Evolutionary conservation across 2,113 vertebrate species (phyloP).

Genomic region (Heloderma charlesbogerti): DNA sequence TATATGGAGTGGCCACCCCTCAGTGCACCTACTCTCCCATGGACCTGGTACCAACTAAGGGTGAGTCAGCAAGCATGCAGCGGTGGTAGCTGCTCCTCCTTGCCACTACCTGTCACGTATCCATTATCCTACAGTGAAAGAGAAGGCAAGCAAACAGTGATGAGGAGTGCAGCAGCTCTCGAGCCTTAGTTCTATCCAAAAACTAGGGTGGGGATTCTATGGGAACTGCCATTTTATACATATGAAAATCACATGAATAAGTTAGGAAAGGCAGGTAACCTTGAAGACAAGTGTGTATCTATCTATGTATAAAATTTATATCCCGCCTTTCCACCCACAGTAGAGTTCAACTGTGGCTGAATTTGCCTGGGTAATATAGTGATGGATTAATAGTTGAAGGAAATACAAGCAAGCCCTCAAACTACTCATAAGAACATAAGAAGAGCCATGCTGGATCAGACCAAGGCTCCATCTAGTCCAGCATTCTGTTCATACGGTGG

Average conservation of each 20-base stretch:
- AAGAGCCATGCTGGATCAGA: too few relatives aligned
- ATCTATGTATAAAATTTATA: too few relatives aligned
- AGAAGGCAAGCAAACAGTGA: neutral
- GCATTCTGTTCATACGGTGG: too few relatives aligned
- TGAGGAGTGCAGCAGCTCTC: neutral
- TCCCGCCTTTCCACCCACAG: too few relatives aligned
- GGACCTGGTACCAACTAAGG: neutral
- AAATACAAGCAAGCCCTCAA: neutral
- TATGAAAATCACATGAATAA: neutral
- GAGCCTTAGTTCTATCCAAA: neutral
- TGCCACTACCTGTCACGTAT: neutral
- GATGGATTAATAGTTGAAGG: neutral
- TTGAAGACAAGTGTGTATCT: too few relatives aligned
- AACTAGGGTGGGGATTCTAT: neutral
- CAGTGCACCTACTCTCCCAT: neutral
- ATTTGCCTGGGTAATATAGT: neutral
- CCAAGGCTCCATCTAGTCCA: too few relatives aligned
- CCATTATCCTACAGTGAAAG: neutral
- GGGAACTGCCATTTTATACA: neutral
- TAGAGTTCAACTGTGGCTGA: neutral
- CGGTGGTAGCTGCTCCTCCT: neutral
- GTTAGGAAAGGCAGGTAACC: neutral
- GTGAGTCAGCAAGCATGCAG: neutral
- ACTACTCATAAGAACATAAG: neutral
- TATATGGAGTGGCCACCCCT: neutral